A percentile compares a stretch with the other conserved stretches of the same genome.
Conservation (phyloP, 2,888 invertebrate species). For the Hydropsyche betteni region DNA sequence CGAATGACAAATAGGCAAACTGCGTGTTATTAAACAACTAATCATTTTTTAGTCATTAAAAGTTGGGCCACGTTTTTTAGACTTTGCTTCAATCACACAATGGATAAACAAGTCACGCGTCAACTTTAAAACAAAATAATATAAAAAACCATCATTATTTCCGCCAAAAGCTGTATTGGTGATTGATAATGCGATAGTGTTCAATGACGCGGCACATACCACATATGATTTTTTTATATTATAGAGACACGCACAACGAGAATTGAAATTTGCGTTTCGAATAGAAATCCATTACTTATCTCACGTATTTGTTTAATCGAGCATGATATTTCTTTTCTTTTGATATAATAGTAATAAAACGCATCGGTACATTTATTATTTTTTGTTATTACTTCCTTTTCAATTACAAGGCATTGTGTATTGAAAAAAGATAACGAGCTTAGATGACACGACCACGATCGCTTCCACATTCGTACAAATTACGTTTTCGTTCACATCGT, state of each 20-base stretch:
- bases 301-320: too few relatives aligned
- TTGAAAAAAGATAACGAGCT: neutral
- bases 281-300: too few relatives aligned
- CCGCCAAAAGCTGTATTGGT: conserved; percentile 13
- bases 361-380: too few relatives aligned
- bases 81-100: neutral
- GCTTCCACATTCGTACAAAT: too few relatives aligned
- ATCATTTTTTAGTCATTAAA: neutral
- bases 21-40: neutral
- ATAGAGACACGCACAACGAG: too few relatives aligned
- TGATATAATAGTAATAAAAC: too few relatives aligned
- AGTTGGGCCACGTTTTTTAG: neutral
- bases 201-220: conserved; percentile 22
- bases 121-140: neutral
- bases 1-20: conserved; percentile 2
- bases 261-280: too few relatives aligned
- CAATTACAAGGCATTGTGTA: too few relatives aligned
- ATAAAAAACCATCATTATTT: conserved; percentile 22
- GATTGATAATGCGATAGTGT: conserved; percentile 21
- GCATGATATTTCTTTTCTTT: too few relatives aligned
- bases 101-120: conserved; percentile 16
- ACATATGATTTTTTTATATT: neutral
- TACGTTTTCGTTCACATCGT: neutral
- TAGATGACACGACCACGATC: neutral
- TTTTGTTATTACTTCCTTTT: too few relatives aligned